phyloP scores from a whole-genome alignment of 2,113 vertebrate species.

The Siniperca knerii region DNA sequence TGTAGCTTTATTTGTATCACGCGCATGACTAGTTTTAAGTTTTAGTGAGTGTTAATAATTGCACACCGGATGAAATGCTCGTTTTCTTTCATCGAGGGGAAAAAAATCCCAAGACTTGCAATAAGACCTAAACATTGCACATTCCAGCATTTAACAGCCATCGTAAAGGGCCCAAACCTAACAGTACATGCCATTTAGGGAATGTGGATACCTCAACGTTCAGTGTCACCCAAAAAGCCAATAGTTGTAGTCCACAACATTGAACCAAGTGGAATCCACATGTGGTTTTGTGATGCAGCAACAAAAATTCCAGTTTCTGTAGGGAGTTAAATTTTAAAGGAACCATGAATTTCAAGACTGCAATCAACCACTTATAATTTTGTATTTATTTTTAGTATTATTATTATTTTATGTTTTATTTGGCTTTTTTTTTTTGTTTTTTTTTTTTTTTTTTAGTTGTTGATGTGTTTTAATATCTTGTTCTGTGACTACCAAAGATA shows the following conservation, averaged over 20 bases:
- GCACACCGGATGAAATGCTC: constrained; percentile 55
- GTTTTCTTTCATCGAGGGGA: constrained; percentile 33
- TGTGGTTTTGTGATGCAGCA: constrained; percentile 21
- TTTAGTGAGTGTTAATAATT: constrained; percentile 70
- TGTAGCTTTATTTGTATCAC: constrained; percentile 68
- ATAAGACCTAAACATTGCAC: constrained; percentile 69
- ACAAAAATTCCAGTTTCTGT: constrained; percentile 19
- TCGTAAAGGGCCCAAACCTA: constrained; percentile 60
- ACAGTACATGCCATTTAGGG: not conserved
- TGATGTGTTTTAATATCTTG: constrained; percentile 86
- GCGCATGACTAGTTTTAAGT: constrained; percentile 60
- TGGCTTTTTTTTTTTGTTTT: constrained; percentile 76
- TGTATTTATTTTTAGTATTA: constrained; percentile 88
- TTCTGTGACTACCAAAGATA: constrained; percentile 99
- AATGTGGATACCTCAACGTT: constrained; percentile 60
- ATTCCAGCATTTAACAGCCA: constrained; percentile 76
- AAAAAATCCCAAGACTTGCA: constrained; percentile 51
- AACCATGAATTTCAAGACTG: constrained; percentile 78
- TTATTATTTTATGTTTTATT: constrained; percentile 80
- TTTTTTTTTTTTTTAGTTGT: constrained; percentile 72
- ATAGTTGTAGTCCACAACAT: constrained; percentile 16
- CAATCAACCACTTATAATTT: constrained; percentile 85
- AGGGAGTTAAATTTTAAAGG: constrained; percentile 47
- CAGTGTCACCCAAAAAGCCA: constrained; percentile 77
- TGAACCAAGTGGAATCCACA: constrained; percentile 24